Evolutionary conservation across 2,888 invertebrate genomes (phyloP), one percentile per base, ranked within the genome.

Genomic region (Allacma fusca): DNA sequence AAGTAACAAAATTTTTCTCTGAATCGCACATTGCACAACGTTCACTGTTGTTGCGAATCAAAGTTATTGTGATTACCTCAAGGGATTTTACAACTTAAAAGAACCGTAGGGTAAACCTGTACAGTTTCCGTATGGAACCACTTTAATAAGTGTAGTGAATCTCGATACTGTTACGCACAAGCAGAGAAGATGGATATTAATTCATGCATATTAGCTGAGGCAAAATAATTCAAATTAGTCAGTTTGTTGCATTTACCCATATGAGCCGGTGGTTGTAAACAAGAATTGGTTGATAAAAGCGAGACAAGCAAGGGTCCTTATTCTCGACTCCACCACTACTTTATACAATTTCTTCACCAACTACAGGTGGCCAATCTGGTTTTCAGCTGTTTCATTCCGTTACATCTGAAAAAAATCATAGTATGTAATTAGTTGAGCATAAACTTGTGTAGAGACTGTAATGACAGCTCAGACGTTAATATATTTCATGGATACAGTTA

Each of bases 321-420:
- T 9, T n/a, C 16, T 16, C 2, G 19, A 16, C 2, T 50, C 50
- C 50, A 9, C 2, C 19, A 19, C 50, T 16, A 50, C 16, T 50
- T 19, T 16, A 50, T 50, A 50, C n/a, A 50, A 50, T 50, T 19
- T 50, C n/a, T 50, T 50, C 7, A 2, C n/a, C 50, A 7, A 13
- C n/a, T 16, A 12, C 67, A 67, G 67, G 67, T 67, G 67, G 67
- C n/a, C 67, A 67, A 29, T 67, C 67, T 67, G n/a, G 67, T 67
- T 67, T 67, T 67, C 67, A 67, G 29, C 29, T 67, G 67, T 26
- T 67, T 29, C 67, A 67, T 67, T 67, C 67, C 67, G 67, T 67
- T 67, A 67, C 50, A 50, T 50, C 50, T 50, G 50, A 19, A 50
- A 50, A 50, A 50, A 50, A n/a, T 19, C 16, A 50, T 19, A 50